phyloP scores from a whole-genome alignment of 1,140 invertebrate genomes.

The Akabosia matsudoensis region DNA sequence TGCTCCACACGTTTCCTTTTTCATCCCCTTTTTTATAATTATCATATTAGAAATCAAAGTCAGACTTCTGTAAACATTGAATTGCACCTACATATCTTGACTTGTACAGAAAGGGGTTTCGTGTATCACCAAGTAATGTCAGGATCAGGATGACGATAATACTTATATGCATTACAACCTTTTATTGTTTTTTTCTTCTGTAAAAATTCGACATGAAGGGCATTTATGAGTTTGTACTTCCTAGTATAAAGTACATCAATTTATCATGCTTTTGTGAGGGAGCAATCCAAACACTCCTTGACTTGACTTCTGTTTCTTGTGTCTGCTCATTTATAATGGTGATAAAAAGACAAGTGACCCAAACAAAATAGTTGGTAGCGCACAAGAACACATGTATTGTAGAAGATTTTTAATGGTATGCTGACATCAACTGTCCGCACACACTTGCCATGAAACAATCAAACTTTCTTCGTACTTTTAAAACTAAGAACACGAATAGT shows the following conservation, averaged over 20 bases:
- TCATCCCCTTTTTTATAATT: slow-evolving; percentile 23
- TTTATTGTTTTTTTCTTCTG: background rate
- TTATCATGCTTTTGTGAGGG: too few relatives aligned
- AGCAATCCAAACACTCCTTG: background rate
- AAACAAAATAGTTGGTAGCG: background rate
- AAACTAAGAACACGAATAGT: background rate
- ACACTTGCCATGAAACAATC: background rate
- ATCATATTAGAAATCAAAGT: slow-evolving; percentile 32
- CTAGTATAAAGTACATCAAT: too few relatives aligned
- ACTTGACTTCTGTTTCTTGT: background rate
- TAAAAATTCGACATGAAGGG: too few relatives aligned
- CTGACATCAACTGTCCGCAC: too few relatives aligned
- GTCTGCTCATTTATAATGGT: background rate
- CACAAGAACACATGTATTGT: background rate
- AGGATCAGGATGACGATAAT: background rate
- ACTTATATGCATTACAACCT: background rate
- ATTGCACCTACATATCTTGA: slow-evolving; percentile 44
- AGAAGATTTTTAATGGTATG: too few relatives aligned
- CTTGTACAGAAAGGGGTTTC: background rate
- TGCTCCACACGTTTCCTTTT: slow-evolving; percentile 38
- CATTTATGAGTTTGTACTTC: too few relatives aligned
- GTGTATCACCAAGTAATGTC: background rate
- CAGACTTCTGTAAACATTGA: slow-evolving; percentile 44
- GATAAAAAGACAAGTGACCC: background rate
- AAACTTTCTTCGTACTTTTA: background rate